A percentile compares a stretch with the other conserved stretches of the same genome.
Conservation (phyloP, 2,888 invertebrate genomes). For the Epinotia bilunana region DNA sequence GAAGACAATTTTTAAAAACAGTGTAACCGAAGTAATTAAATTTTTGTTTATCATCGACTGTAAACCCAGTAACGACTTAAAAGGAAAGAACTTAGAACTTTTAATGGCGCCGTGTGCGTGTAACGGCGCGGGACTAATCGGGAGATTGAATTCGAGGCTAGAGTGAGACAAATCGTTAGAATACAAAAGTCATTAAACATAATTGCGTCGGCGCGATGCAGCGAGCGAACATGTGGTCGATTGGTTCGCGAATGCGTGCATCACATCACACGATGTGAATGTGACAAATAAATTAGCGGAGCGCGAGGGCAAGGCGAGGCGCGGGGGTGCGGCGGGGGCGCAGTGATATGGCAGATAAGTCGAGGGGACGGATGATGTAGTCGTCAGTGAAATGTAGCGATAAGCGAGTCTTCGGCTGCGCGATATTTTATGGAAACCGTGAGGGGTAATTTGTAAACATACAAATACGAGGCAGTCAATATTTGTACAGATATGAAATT, state of each 20-base stretch:
- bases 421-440: conserved; percentile 21
- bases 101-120: background rate
- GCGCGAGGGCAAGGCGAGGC: background rate
- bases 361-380: conserved; percentile 25
- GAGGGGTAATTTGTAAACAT: conserved; percentile 11
- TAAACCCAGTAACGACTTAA: background rate
- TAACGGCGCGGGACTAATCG: conserved; percentile 22
- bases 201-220: conserved; percentile 14
- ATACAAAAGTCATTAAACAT: conserved; percentile 31
- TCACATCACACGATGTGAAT: conserved; percentile 30
- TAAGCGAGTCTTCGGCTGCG: conserved; percentile 32
- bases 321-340: background rate
- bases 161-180: conserved; percentile 23
- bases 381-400: conserved; percentile 27
- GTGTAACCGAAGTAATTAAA: background rate
- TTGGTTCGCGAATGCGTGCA: conserved; percentile 33
- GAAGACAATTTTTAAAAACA: background rate
- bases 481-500: background rate
- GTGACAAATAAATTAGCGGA: conserved; percentile 37
- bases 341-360: conserved; percentile 11
- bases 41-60: background rate
- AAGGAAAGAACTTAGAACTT: background rate
- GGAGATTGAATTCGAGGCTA: conserved; percentile 26
- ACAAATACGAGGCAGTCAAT: background rate
- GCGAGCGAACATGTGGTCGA: conserved; percentile 33